These are phyloP conservation scores for Calephelis virginiensis DNA, from an alignment of 1,140 invertebrate genomes.

Conservation along the genomic window DNA sequence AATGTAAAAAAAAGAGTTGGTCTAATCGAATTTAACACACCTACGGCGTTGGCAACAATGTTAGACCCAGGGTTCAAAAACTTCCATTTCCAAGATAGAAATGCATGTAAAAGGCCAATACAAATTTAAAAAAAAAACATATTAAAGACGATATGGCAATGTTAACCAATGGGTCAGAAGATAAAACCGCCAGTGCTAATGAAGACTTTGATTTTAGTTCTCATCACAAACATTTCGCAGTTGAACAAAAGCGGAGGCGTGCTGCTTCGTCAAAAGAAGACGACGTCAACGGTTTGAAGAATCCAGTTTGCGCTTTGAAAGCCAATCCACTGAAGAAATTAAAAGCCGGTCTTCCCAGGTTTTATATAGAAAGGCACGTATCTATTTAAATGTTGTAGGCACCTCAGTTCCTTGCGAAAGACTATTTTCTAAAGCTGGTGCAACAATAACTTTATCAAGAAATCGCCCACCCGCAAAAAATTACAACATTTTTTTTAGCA, in stretches of 20 bases:
- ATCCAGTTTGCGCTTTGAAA: constrained; percentile 24
- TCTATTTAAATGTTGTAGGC: not conserved
- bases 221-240: not conserved
- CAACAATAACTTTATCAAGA: constrained; percentile 18
- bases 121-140: constrained; percentile 17
- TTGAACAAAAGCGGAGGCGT: not conserved
- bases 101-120: constrained; percentile 7
- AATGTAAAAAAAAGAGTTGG: constrained; percentile 19
- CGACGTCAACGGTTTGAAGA: constrained; percentile 25
- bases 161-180: constrained; percentile 19
- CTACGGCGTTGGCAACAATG: constrained; percentile 20
- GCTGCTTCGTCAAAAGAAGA: constrained; percentile 19
- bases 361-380: not conserved
- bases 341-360: not conserved
- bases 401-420: constrained; percentile 19
- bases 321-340: constrained; percentile 17
- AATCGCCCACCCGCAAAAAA: constrained; percentile 20
- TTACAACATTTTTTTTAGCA: constrained; percentile 21
- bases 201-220: not conserved
- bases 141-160: constrained; percentile 21
- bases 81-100: not conserved
- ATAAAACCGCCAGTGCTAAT: not conserved
- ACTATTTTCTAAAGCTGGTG: constrained; percentile 25
- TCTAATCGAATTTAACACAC: constrained; percentile 22
- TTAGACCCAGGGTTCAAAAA: not conserved